phyloP scores from a whole-genome alignment of 2,113 vertebrate genomes.

The Scopus umbretta region DNA sequence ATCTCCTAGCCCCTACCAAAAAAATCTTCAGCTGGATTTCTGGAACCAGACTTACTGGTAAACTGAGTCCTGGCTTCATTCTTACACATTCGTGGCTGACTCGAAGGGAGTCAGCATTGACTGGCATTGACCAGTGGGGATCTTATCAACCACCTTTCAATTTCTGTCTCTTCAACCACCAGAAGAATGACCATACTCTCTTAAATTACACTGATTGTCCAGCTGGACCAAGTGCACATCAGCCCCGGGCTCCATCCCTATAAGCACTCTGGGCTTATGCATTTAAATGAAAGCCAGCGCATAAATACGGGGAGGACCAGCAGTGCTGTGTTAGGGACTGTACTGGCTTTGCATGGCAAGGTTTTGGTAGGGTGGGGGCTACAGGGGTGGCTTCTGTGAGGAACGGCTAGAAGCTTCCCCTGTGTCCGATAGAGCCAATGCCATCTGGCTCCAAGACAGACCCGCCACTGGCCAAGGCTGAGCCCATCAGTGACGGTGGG shows the following conservation, averaged over 20 bases:
- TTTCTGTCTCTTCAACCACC: background rate
- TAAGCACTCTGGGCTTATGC: background rate
- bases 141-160: background rate
- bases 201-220: background rate
- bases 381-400: no score
- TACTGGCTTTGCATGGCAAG: no score
- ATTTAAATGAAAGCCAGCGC: background rate
- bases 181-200: background rate
- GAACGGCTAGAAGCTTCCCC: no score
- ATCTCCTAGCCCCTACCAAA: background rate
- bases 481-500: no score
- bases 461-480: no score
- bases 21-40: background rate
- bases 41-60: background rate
- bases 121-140: background rate
- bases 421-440: no score
- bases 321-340: background rate
- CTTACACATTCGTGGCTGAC: background rate
- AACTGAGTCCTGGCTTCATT: background rate
- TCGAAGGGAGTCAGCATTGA: background rate
- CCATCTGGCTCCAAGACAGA: no score
- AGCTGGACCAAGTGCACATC: background rate
- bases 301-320: background rate
- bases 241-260: background rate
- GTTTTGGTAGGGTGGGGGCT: no score